Percentiles rank a stretch among this genome's conserved stretches.
These are phyloP conservation scores for Drosophila sturtevanti DNA, from an alignment of 1,140 invertebrate genomes.

Conservation along the genomic window DNA sequence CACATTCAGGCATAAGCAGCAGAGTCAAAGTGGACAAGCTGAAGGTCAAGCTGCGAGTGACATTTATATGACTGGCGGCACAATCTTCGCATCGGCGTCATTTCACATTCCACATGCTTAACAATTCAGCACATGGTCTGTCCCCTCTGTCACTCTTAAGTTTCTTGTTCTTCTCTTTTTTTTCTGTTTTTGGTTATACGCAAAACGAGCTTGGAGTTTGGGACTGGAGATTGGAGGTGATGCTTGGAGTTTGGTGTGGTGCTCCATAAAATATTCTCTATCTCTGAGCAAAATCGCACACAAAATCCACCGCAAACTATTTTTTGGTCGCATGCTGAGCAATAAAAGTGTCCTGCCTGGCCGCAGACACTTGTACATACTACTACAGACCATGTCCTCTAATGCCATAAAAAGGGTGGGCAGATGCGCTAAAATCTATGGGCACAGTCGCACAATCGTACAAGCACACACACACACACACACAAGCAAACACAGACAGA, in stretches of 20 bases:
- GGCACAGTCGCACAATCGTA: not conserved
- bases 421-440: constrained; percentile 66
- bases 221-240: not conserved
- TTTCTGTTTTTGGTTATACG: constrained; percentile 53
- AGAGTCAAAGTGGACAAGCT: constrained; percentile 13
- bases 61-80: constrained; percentile 59
- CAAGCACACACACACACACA: constrained; percentile 18
- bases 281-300: constrained; percentile 54
- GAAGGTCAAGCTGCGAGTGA: constrained; percentile 72
- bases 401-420: constrained; percentile 68
- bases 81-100: constrained; percentile 37
- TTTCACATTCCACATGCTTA: constrained; percentile 61
- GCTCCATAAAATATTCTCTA: constrained; percentile 13
- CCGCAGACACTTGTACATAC: constrained; percentile 57
- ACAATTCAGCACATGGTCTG: constrained; percentile 72
- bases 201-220: constrained; percentile 35
- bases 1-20: constrained; percentile 16
- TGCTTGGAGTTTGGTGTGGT: not conserved
- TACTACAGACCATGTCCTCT: constrained; percentile 61
- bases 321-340: constrained; percentile 72
- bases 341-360: constrained; percentile 73
- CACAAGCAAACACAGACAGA: not conserved
- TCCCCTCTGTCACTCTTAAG: constrained; percentile 42
- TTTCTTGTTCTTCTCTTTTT: not conserved
- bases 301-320: constrained; percentile 77